Evolutionary conservation across 2,113 vertebrate genomes (phyloP).

Genomic region (Gila orcuttii): DNA sequence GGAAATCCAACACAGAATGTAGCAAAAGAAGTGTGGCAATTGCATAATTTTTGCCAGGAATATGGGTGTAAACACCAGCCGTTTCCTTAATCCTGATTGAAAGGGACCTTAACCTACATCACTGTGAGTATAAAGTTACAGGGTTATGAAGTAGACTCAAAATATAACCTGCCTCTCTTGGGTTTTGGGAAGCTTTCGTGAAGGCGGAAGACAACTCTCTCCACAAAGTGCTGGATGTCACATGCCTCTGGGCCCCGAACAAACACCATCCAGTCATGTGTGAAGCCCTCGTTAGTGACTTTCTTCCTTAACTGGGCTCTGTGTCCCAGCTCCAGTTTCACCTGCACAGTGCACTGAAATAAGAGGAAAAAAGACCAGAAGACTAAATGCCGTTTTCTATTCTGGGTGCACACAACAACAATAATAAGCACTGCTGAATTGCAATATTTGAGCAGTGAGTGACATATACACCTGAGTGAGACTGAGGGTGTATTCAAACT

Average conservation of each 20-base stretch:
- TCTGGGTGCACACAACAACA: not conserved
- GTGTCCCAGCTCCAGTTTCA: slow-evolving; percentile 97
- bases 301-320: slow-evolving; percentile 95
- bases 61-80: not conserved
- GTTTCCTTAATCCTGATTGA: not conserved
- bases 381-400: not conserved
- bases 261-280: slow-evolving; percentile 99
- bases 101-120: not conserved
- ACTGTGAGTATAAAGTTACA: not conserved
- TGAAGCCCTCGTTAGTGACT: slow-evolving; percentile 94
- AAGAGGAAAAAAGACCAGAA: not conserved
- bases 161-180: slow-evolving; percentile 86
- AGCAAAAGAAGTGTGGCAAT: no score
- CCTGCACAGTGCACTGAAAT: slow-evolving; percentile 94
- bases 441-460: not conserved
- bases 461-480: not conserved
- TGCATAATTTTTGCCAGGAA: not conserved
- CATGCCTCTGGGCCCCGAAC: slow-evolving; percentile 94
- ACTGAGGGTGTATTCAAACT: not conserved
- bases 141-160: not conserved
- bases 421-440: not conserved
- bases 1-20: no score
- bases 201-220: slow-evolving; percentile 94
- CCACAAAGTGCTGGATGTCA: slow-evolving; percentile 99
- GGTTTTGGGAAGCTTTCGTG: slow-evolving; percentile 99